These are phyloP conservation scores for Sebastes goodei DNA, from an alignment of 2,797 vertebrate species.

Conservation along the genomic window DNA sequence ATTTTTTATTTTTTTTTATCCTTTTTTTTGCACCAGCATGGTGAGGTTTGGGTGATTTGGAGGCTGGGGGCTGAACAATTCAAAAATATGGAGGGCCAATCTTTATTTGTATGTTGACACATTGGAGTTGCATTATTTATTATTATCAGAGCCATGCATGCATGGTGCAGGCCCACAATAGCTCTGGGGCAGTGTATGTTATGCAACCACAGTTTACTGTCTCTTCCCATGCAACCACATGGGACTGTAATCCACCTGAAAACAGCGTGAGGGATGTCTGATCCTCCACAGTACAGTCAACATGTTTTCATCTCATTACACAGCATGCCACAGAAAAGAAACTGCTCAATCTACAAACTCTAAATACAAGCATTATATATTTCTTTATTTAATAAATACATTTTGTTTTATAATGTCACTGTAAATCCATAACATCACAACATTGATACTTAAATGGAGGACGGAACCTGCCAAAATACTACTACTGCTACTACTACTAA, in stretches of 20 bases:
- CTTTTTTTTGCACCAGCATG: no score
- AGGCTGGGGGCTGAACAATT: no score
- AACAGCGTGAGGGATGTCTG: conserved; percentile 11
- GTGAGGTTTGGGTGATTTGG: no score
- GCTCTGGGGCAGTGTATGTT: not conserved
- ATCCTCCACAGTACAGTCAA: conserved; percentile 8
- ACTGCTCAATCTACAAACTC: not conserved
- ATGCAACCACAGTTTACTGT: conserved; percentile 14
- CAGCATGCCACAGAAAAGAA: not conserved
- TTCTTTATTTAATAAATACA: not conserved
- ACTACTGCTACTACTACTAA: no score
- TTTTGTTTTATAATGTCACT: no score
- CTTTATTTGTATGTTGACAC: not conserved
- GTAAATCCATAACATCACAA: not conserved
- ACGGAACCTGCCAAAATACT: not conserved
- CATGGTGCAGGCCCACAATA: not conserved
- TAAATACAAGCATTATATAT: no score
- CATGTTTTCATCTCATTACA: not conserved
- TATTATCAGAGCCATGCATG: not conserved
- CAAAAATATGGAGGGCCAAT: no score
- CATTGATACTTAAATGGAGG: not conserved
- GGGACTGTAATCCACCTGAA: conserved; percentile 41
- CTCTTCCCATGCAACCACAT: not conserved
- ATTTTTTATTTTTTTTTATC: no score
- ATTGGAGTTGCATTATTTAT: not conserved